Evolutionary conservation across 2,797 vertebrate genomes (phyloP), one percentile per base, ranked within the genome.

Genomic region (Sternotherus odoratus): DNA sequence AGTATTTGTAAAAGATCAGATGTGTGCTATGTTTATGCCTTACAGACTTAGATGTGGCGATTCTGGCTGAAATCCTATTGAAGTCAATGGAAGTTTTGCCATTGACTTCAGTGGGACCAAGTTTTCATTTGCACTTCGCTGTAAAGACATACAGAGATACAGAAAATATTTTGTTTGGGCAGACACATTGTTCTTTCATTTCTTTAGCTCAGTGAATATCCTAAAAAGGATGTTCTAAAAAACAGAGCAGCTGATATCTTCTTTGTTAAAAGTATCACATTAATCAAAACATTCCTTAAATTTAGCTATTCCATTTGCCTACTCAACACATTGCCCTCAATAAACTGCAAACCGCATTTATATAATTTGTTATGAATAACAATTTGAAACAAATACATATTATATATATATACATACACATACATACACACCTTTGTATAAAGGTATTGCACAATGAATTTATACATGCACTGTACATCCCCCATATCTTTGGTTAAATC

Each of bases 11-110:
- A 93, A 93, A 90, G 50, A 93, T 85, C 69, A 93, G 91, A 91
- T 92, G 81, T 72, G 74, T 74, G 7, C n/a, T 95, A 54, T 24
- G 23, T 84, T 77, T 94, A 19, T 87, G 81, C 86, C 91, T 87
- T 81, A 77, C 80, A 91, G 87, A 74, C 19, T 69, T 69, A 24
- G 87, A 92, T 91, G 79, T 51, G 80, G 80, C 82, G 9, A 39
- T 90, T 60, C 93, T 96, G 96, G 91, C 96, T 92, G 88, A 93
- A 93, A 91, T 95, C 88, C 93, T 92, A 96, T 36, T 91, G 51
- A 95, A 91, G 1, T 17, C 24, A 92, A 88, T 49, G 19, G 80
- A 43, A 86, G 72, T 91, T 96, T 96, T 90, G 90, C 39, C 83
- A 87, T 86, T 86, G 54, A 39, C 66, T 83, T 54, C 69, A 88